phyloP scores from a whole-genome alignment of 2,113 vertebrate species.

The Nerophis lumbriciformis region DNA sequence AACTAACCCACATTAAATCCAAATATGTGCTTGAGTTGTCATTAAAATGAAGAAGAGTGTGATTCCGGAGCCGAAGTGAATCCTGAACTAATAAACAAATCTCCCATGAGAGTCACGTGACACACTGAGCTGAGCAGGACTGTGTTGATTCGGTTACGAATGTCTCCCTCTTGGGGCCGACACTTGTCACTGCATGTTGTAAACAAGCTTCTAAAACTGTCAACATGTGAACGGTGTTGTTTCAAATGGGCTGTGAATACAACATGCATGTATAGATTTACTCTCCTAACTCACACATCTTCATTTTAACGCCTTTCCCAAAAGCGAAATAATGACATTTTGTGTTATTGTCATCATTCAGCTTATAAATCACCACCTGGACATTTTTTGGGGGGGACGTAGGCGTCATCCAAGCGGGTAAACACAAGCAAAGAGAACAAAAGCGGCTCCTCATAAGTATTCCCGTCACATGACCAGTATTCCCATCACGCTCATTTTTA shows the following conservation, averaged over 20 bases:
- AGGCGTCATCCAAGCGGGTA: slow-evolving; percentile 19
- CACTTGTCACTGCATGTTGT: slow-evolving; percentile 24
- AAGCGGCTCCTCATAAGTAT: slow-evolving; percentile 46
- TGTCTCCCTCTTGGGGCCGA: slow-evolving; percentile 38
- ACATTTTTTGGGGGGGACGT: slow-evolving; percentile 25
- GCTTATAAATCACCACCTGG: slow-evolving; percentile 43
- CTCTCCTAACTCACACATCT: slow-evolving; percentile 32
- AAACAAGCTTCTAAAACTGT: slow-evolving; percentile 36
- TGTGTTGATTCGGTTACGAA: slow-evolving; percentile 36
- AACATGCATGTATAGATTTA: background rate
- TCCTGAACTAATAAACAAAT: background rate
- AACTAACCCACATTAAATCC: background rate
- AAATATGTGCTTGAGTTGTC: background rate
- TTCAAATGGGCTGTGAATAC: slow-evolving; percentile 17
- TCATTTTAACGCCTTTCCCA: slow-evolving; percentile 30
- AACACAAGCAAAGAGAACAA: slow-evolving; percentile 43
- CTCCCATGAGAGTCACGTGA: background rate
- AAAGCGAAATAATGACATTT: slow-evolving; percentile 39
- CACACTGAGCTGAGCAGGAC: slow-evolving; percentile 25
- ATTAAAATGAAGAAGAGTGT: background rate
- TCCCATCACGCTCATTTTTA: background rate
- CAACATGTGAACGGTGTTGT: slow-evolving; percentile 35
- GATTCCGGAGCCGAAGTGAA: background rate
- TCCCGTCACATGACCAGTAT: slow-evolving; percentile 23
- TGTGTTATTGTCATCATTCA: slow-evolving; percentile 31